A percentile compares a stretch with the other conserved stretches of the same genome.
Conservation (phyloP, 2,113 vertebrate species). For the Takifugu flavidus region DNA sequence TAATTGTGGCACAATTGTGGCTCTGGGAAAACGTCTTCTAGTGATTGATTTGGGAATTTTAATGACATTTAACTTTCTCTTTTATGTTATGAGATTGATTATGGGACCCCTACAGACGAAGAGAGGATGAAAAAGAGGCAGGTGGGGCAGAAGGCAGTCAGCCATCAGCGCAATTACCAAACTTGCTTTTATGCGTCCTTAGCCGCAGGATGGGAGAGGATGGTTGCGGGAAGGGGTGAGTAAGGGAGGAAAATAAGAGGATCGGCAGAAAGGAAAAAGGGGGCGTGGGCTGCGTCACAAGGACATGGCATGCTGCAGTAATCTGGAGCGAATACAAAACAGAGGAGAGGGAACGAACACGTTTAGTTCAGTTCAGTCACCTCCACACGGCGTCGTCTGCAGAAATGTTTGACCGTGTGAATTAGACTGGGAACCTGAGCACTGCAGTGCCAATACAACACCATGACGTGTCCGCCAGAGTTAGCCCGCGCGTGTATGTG, state of each 20-base stretch:
- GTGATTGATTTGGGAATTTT: background rate
- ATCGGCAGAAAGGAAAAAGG: conserved; percentile 2
- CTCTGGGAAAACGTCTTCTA: background rate
- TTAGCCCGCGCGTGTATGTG: background rate
- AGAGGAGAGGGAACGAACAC: conserved; percentile 34
- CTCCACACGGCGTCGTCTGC: conserved; percentile 26
- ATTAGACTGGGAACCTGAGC: conserved; percentile 37
- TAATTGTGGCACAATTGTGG: background rate
- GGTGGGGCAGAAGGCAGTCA: conserved; percentile 8
- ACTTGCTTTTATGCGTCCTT: conserved; percentile 22
- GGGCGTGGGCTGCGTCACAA: conserved; percentile 42
- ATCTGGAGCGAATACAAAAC: conserved; percentile 58
- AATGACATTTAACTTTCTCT: conserved; percentile 30
- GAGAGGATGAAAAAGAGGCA: conserved; percentile 14
- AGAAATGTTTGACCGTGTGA: conserved; percentile 37
- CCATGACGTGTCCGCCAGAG: conserved; percentile 28
- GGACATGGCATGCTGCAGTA: conserved; percentile 57
- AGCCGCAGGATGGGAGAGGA: conserved; percentile 35
- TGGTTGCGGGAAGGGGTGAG: conserved; percentile 10
- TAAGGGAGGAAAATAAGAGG: conserved; percentile 9
- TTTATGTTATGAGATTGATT: conserved; percentile 8
- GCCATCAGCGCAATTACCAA: conserved; percentile 25
- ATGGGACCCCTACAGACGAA: conserved; percentile 25
- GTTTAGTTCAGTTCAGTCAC: conserved; percentile 34
- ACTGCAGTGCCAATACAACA: conserved; percentile 40